Conservation (phyloP, 2,113 vertebrate genomes). For the Copsychus sechellarum region DNA sequence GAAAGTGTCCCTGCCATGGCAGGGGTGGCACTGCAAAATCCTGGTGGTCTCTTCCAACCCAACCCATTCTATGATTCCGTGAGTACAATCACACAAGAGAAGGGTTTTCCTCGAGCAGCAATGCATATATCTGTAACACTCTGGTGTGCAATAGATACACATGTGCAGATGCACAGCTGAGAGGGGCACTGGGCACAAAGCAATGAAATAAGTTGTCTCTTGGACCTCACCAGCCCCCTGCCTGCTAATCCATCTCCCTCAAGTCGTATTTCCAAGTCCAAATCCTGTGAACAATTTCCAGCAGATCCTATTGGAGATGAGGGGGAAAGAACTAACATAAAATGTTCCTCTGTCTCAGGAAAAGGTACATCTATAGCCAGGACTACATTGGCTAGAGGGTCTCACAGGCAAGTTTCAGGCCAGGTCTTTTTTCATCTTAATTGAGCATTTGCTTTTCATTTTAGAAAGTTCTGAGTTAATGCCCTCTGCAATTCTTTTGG, state of each 20-base stretch:
- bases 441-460: conserved; percentile 48
- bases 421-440: conserved; percentile 29
- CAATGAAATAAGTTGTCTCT: background rate
- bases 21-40: background rate
- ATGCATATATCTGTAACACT: background rate
- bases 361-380: background rate
- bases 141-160: fast-evolving
- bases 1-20: background rate
- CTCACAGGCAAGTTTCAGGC: background rate
- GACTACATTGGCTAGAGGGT: background rate
- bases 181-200: background rate
- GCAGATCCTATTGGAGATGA: background rate
- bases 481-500: background rate
- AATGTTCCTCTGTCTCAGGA: background rate
- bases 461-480: background rate
- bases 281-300: background rate
- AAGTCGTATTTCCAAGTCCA: background rate
- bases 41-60: background rate
- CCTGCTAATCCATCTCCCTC: background rate
- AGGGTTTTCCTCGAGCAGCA: background rate
- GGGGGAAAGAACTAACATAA: background rate
- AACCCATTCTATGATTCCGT: background rate
- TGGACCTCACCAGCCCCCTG: background rate
- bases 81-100: background rate
- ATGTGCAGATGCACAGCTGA: background rate